Base-by-base conservation (phyloP, 2,888 invertebrate genomes). In the Pollenia amentaria region DNA sequence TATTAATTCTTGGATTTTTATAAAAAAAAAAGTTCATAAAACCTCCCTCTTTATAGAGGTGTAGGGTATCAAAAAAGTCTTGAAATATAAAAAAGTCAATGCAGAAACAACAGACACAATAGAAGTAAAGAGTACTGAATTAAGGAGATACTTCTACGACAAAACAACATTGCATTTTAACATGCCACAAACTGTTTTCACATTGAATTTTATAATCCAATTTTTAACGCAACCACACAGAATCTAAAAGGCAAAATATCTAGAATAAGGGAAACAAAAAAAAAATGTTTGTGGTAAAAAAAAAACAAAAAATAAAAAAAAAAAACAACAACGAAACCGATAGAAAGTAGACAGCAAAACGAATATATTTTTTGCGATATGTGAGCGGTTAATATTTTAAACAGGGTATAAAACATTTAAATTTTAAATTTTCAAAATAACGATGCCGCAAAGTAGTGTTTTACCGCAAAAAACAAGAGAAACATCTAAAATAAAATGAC, bases 181-280 rank as follows among this genome's bases (percentile, higher is more conserved):
- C 40, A 67, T 53, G 60, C 67, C 87, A 75, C 81, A 84, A 84
- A 87, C 77, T 80, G 84, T 81, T 80, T 85, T 85, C 78, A 75
- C 88, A 84, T 87, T 81, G 87, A 88, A 88, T 89, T 89, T 88
- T 89, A 89, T 89, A 89, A 89, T 89, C 89, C 89, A 89, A 89
- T 89, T 89, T 88, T 89, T 89, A 84, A 89, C 88, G 89, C 88
- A 88, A 78, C 86, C 88, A 85, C 87, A 87, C 76, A 83, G 38
- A 55, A 42, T 42, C 60, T 40, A 16, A 55, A 76, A 21, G 46
- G 12, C n/a, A 53, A 46, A 12, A 8, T 12, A 46, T 16, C 69
- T 38, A 53, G 42, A 42, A n/a, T 8, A 6, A 75, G 0, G n/a
- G 7, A 53, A 42, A 21, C 7, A 6, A 38, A 64, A 67, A 14